Conservation (phyloP, 2,888 invertebrate species). For the Ornithoptera priamus region DNA sequence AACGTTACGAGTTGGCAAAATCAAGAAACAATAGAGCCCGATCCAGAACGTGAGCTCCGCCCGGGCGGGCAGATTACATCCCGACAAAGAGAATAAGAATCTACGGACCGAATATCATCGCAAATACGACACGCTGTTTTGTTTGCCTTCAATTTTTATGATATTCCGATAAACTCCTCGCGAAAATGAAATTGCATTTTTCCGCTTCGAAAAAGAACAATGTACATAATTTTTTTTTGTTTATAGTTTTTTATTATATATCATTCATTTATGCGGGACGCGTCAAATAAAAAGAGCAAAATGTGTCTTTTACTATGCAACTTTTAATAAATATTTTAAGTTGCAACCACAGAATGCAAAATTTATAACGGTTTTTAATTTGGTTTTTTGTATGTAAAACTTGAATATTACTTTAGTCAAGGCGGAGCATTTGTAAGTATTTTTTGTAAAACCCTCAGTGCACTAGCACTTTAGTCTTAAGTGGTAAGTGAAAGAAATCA, state of each 20-base stretch:
- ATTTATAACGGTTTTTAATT: too few species aligned
- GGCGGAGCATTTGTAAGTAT: too few species aligned
- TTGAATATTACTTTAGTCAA: too few species aligned
- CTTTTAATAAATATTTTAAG: neutral
- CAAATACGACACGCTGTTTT: slow-evolving; percentile 65
- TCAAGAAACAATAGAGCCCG: slow-evolving; percentile 68
- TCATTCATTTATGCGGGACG: neutral
- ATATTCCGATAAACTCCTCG: slow-evolving; percentile 54
- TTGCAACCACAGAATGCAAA: too few species aligned
- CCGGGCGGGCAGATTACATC: slow-evolving; percentile 64
- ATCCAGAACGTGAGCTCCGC: slow-evolving; percentile 64
- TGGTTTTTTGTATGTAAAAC: too few species aligned
- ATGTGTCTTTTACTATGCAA: neutral
- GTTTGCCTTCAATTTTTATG: slow-evolving; percentile 75
- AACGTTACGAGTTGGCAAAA: slow-evolving; percentile 44
- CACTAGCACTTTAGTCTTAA: too few species aligned
- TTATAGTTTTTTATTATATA: neutral
- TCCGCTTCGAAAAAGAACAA: slow-evolving; percentile 2
- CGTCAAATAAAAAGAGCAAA: neutral
- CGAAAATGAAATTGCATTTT: slow-evolving; percentile 36
- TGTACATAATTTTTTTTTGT: slow-evolving; percentile 3
- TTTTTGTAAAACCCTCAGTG: too few species aligned
- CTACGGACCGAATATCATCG: slow-evolving; percentile 60
- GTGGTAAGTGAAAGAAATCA: too few species aligned
- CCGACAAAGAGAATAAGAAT: slow-evolving; percentile 68